Conservation (phyloP, 1,140 invertebrate species). For the Drosophila equinoxialis region DNA sequence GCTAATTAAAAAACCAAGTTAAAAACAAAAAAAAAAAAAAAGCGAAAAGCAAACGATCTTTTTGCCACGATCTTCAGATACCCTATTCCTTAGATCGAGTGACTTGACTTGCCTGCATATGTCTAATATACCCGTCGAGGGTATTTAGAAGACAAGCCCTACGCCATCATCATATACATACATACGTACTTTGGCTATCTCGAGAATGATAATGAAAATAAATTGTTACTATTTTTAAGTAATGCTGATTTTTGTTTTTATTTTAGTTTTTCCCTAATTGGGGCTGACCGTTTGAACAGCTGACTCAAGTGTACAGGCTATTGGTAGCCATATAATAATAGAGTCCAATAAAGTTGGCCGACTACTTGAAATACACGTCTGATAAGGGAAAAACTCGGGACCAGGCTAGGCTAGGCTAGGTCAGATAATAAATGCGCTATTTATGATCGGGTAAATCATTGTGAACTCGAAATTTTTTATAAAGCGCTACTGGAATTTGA, state of each 20-base stretch:
- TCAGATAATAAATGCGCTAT: slow-evolving; percentile 55
- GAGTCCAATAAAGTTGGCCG: slow-evolving; percentile 51
- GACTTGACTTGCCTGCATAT: too few species aligned
- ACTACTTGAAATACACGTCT: slow-evolving; percentile 41
- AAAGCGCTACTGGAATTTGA: slow-evolving; percentile 2
- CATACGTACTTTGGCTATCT: not conserved
- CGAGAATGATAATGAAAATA: slow-evolving; percentile 71
- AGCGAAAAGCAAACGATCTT: not conserved
- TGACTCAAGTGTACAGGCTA: slow-evolving; percentile 50
- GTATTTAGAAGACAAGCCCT: not conserved
- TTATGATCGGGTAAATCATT: slow-evolving; percentile 27
- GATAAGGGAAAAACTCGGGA: slow-evolving; percentile 46
- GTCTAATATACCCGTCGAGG: not conserved
- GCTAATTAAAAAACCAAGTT: slow-evolving; percentile 49
- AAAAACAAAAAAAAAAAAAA: not conserved
- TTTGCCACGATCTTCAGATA: not conserved
- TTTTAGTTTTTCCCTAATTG: not conserved
- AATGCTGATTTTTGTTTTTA: not conserved
- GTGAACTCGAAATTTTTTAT: slow-evolving; percentile 4
- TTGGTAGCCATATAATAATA: slow-evolving; percentile 41
- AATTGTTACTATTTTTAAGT: slow-evolving; percentile 74
- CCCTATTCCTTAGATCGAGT: not conserved
- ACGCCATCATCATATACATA: not conserved
- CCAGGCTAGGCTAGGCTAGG: slow-evolving; percentile 6
- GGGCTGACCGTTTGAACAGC: slow-evolving; percentile 51